Conservation (phyloP, 2,113 vertebrate genomes). For the Sinocyclocheilus anophthalmus region DNA sequence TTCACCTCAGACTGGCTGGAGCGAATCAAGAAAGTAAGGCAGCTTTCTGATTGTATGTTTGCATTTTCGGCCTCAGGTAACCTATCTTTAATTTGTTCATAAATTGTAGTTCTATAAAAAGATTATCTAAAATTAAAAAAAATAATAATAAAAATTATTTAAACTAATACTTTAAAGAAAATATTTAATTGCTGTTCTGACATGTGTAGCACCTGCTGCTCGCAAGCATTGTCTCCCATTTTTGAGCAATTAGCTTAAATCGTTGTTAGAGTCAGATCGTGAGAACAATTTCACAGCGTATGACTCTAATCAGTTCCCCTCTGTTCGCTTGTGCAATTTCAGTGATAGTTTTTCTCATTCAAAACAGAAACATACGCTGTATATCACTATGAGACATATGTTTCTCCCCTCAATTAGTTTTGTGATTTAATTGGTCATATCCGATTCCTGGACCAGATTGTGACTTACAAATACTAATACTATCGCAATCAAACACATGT, state of each 20-base stretch:
- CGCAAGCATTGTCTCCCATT: background rate
- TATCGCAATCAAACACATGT: too few species aligned
- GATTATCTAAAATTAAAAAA: background rate
- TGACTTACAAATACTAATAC: too few species aligned
- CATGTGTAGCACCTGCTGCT: background rate
- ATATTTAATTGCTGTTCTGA: background rate
- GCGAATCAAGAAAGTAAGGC: background rate
- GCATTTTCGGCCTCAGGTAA: background rate
- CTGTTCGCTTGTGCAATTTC: background rate
- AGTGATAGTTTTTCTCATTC: background rate
- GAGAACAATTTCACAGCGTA: background rate
- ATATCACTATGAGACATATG: constrained; percentile 5
- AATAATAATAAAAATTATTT: too few species aligned
- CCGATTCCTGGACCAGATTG: too few species aligned
- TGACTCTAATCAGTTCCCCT: constrained; percentile 5
- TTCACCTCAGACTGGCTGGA: too few species aligned
- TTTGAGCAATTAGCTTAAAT: background rate
- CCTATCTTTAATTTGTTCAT: background rate
- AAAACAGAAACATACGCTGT: background rate
- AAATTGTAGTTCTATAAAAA: background rate
- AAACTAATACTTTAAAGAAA: background rate
- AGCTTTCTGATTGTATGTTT: background rate
- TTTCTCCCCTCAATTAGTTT: constrained; percentile 1
- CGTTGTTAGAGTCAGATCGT: background rate
- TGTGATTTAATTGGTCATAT: too few species aligned